Evolutionary conservation across 2,113 vertebrate genomes (phyloP), one percentile per base, ranked within the genome.

Genomic region (Origma solitaria): DNA sequence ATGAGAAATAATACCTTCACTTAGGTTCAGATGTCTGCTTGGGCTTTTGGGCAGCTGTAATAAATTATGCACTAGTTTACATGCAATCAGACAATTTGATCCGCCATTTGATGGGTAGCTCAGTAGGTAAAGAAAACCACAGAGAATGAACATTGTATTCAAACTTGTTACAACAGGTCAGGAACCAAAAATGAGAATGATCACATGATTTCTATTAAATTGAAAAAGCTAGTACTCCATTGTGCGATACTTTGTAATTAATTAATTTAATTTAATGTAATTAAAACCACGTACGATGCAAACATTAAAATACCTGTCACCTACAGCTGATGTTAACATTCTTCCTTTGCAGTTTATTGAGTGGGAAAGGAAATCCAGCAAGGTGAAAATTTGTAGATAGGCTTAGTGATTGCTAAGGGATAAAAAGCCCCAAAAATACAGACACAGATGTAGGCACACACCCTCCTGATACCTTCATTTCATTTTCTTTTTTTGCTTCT

Each of bases 11-110:
- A 40, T 81, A 86, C 53, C 75, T 86, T 96, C 56, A 33, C 49
- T 44, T 81, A n/a, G 25, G 31, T 56, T 80, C 60, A 86, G 71
- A 90, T 82, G 15, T 21, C 73, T 90, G 56, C 65, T 87, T 45
- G 56, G 54, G 28, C 45, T 95, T 97, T 80, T 77, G 68, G 75
- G 87, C 71, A 72, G 69, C 73, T 89, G 33, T 81, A 69, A 75
- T 47, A 95, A 92, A 73, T 93, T 76, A 93, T 85, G 95, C 56
- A 90, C 50, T 84, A 61, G 82, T 89, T 94, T 93, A 66, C 45
- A 58, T 78, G 51, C 61, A 91, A 96, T 89, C 85, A 96, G 64
- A 89, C 25, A 82, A 47, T 89, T 90, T 93, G 86, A 91, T 56
- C 62, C 65, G 51, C 37, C 77, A 23, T 83, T 90, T 78, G 53